A percentile compares a stretch with the other conserved stretches of the same genome.
phyloP scores from a whole-genome alignment of 2,113 vertebrate species.

The Atrichornis clamosus region DNA sequence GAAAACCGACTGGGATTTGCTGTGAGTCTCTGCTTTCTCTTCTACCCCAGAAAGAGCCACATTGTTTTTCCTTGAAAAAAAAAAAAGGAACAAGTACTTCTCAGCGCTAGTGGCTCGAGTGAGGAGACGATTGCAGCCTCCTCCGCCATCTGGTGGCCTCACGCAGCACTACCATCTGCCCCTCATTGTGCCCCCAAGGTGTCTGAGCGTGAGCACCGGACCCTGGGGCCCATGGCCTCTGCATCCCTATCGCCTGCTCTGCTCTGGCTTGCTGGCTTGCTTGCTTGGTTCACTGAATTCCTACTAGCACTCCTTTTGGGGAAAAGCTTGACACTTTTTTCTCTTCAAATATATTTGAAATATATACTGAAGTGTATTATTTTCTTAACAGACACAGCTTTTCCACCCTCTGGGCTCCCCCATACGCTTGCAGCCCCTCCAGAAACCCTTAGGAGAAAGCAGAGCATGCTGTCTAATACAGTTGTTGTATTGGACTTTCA shows the following conservation, averaged over 20 bases:
- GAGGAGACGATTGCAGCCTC: not conserved
- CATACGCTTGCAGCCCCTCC: not conserved
- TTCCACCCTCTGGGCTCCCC: not conserved
- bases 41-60: not conserved
- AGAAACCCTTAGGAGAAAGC: not conserved
- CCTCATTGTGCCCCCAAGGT: not conserved
- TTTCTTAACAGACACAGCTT: not conserved
- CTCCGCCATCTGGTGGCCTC: not conserved
- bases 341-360: not conserved
- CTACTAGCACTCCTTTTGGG: not conserved
- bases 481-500: not conserved
- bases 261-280: not conserved
- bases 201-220: not conserved
- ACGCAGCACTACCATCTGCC: not conserved
- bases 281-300: not conserved
- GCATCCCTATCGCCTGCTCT: fast-evolving
- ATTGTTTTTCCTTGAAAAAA: not conserved
- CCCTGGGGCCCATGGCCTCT: not conserved
- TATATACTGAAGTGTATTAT: not conserved
- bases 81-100: not conserved
- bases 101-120: not conserved
- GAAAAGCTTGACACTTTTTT: not conserved
- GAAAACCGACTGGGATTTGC: not conserved
- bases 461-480: not conserved
- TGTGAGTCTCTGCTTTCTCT: not conserved